Base-by-base conservation (phyloP, 2,888 invertebrate genomes). In the Stegana nigrithorax region DNA sequence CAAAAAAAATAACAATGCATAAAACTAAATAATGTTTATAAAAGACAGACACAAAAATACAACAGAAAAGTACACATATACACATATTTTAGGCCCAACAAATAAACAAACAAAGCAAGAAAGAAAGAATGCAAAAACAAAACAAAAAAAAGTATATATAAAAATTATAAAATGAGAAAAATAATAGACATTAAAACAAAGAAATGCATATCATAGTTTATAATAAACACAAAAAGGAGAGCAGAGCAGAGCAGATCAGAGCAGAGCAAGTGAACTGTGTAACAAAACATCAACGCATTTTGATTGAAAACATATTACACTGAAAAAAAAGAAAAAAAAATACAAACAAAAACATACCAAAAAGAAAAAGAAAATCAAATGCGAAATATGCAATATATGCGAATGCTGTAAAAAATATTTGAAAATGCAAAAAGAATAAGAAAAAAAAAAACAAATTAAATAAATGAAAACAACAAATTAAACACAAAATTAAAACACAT, bases 131-230 rank as follows among this genome's bases (percentile, higher is more conserved):
- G 7, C n/a, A 10, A 51, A 14, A 12, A 45, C 27, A 14, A 4
- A 51, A 27, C 62, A 51, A 53, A 42, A 50, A 45, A 66, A 68
- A 70, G 66, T 65, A 66, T 64, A 68, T 63, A 67, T 65, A 59
- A 66, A 67, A 67, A 36, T 61, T 50, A 57, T 19, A 58, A 21
- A 59, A 23, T 4, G n/a, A 27, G 56, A 62, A 8, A 53, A 25
- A 50, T n/a, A n/a, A n/a, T 45, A 29, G 36, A 50, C 71, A 80
- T 73, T 73, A 72, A 81, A 79, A 80, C 78, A 76, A 83, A 84
- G 80, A 78, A 91, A 92, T 93, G 93, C 93, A 93, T 93, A 93
- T 93, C 93, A 93, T 93, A 93, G 93, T 91, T 75, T 93, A 92
- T 93, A 93, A 92, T 77, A 75, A 72, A n/a, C 56, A 64, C 64